Evolutionary conservation across 2,888 invertebrate species (phyloP), one percentile per base, ranked within the genome.

Genomic region (Himalopsyche tibetana): DNA sequence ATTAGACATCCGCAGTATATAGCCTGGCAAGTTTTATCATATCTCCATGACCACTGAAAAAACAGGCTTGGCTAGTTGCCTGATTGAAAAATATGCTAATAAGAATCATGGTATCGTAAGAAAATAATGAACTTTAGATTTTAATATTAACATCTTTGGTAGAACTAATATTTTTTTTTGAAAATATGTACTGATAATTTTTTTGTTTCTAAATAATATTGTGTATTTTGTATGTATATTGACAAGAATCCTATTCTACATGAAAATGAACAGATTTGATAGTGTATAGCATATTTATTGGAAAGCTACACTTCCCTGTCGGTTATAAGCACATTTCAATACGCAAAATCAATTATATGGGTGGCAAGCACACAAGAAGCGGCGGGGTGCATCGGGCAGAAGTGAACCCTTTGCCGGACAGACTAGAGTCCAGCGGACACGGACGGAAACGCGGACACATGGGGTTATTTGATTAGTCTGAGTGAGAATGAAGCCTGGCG

Each of bases 381-480:
- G 87, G 83, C 40, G 55, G 38, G 82, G 80, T 19, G 42, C 80
- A 51, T n/a, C 45, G 45, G 80, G 42, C 51, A 51, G 36, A 42
- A 45, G 74, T 36, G 82, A 86, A 86, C 86, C 86, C 86, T 86
- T 86, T 84, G 83, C 74, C 74, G 19, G 74, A 74, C 74, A 74
- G 74, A 5, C 36, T 36, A 74, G 28, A 74, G 74, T 74, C 74
- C 80, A 83, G 86, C 80, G 74, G 74, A 84, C 82, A 40, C 45
- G 51, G 56, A 42, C 82, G 81, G 87, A 74, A 74, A 74, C 74
- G 74, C 74, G 74, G 84, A 86, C 88, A 88, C 82, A 86, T 88
- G 88, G 87, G 87, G 93, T 93, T 93, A 93, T 93, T 93, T 93
- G 93, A 93, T 93, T 93, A 93, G 93, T 93, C 93, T 93, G 93